Evolutionary conservation across 2,888 invertebrate species (phyloP).

Genomic region (Sarcophaga rosellei): DNA sequence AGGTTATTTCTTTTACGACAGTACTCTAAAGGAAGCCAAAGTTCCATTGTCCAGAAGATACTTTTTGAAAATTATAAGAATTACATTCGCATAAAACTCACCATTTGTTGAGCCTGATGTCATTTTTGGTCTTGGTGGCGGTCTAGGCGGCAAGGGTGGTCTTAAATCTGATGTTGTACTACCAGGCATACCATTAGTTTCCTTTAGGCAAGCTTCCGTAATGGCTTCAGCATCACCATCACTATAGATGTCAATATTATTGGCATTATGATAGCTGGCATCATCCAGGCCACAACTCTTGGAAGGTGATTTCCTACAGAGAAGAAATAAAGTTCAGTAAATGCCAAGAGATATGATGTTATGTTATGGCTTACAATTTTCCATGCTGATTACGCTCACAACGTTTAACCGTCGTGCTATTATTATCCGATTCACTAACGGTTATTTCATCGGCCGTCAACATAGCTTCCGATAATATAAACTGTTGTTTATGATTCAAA

Average conservation of each 20-base stretch:
- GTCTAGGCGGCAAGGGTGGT: conserved; percentile 80
- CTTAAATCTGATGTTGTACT: conserved; percentile 74
- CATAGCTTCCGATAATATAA: conserved; percentile 71
- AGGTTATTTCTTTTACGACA: too few relatives aligned
- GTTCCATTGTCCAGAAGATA: too few relatives aligned
- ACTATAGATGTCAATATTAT: conserved; percentile 76
- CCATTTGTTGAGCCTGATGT: conserved; percentile 73
- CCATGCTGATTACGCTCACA: conserved; percentile 62
- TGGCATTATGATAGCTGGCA: conserved; percentile 70
- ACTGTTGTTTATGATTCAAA: conserved; percentile 52
- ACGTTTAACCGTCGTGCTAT: conserved; percentile 76
- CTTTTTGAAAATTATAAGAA: background rate
- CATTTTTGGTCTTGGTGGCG: conserved; percentile 77
- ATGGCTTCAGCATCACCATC: conserved; percentile 72
- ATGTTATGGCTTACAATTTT: conserved; percentile 31
- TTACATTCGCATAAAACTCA: conserved; percentile 62
- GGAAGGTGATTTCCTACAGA: conserved; percentile 54
- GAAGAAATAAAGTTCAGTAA: background rate
- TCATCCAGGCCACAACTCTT: conserved; percentile 61
- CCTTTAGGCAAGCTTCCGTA: conserved; percentile 74
- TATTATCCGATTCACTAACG: conserved; percentile 78
- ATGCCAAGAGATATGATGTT: too few relatives aligned
- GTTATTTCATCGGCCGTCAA: conserved; percentile 78
- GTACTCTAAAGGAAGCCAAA: too few relatives aligned
- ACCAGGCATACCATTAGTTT: conserved; percentile 70